Conservation (phyloP, 2,113 vertebrate genomes). For the Macrotis lagotis region DNA sequence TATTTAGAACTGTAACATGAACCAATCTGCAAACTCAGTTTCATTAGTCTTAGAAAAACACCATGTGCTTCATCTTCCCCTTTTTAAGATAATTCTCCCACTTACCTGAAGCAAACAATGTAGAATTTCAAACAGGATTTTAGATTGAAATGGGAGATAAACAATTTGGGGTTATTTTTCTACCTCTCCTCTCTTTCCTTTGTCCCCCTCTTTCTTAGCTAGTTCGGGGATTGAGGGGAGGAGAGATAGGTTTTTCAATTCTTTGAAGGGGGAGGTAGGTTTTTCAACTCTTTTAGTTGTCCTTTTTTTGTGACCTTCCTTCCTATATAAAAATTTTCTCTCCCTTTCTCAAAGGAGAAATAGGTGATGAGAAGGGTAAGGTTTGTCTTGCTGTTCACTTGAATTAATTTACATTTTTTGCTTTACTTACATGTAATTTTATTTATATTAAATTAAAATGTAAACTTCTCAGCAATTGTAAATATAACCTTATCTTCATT, state of each 20-base stretch:
- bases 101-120: neutral
- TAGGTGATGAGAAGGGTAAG: neutral
- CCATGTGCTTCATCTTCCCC: conserved; percentile 12
- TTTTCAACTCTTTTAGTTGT: conserved; percentile 42
- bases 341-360: neutral
- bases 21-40: conserved; percentile 44
- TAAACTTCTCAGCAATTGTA: conserved; percentile 51
- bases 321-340: neutral
- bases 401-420: neutral
- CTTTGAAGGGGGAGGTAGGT: too few relatives aligned
- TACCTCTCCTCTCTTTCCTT: neutral
- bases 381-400: neutral
- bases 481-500: conserved; percentile 61
- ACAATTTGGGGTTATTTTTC: neutral
- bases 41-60: conserved; percentile 58
- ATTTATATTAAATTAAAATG: neutral
- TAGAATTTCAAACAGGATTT: neutral
- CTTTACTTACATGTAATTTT: neutral
- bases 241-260: neutral
- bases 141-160: neutral
- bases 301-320: conserved; percentile 2
- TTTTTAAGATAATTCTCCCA: neutral
- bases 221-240: neutral
- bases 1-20: conserved; percentile 78
- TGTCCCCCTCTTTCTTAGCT: neutral